phyloP scores from a whole-genome alignment of 2,888 invertebrate species.

The Cecidostiba fungosa region DNA sequence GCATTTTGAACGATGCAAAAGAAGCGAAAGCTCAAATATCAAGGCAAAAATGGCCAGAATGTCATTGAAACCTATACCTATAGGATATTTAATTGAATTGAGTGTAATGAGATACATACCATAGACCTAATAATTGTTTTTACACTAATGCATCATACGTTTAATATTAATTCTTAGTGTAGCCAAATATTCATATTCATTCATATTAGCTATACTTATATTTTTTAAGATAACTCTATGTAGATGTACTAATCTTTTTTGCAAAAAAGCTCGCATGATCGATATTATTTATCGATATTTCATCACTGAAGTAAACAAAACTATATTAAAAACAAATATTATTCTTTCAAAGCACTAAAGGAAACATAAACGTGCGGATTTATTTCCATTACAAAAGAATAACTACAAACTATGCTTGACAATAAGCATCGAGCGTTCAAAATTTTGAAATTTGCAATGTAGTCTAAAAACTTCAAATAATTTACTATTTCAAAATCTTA shows the following conservation, averaged over 20 bases:
- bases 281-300: not conserved
- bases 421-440: not conserved
- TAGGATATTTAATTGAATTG: not conserved
- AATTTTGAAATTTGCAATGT: not conserved
- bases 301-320: not conserved
- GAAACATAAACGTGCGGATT: not conserved
- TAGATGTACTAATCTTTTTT: not conserved
- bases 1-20: not conserved
- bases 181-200: not conserved
- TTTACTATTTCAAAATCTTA: too few relatives aligned
- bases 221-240: not conserved
- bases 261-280: not conserved
- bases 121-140: not conserved
- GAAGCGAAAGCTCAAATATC: not conserved
- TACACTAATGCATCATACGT: not conserved
- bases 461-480: not conserved
- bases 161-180: not conserved
- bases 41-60: not conserved
- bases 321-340: not conserved
- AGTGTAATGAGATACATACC: not conserved
- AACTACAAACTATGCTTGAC: not conserved
- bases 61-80: not conserved
- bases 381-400: not conserved
- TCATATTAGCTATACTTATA: not conserved
- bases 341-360: not conserved